Conservation (phyloP, 2,113 vertebrate species). For the Notothenia rossii region DNA sequence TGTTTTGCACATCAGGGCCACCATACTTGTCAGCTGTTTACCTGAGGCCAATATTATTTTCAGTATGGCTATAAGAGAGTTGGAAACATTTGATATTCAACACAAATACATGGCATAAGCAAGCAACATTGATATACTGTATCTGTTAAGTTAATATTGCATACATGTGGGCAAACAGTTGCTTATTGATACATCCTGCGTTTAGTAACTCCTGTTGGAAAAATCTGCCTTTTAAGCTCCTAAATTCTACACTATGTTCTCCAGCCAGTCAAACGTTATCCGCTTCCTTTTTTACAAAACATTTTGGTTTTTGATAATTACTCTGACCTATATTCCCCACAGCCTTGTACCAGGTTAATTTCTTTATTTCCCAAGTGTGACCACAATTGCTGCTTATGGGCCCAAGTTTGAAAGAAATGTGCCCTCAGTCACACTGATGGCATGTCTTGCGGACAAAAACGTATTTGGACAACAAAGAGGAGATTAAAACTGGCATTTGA, state of each 20-base stretch:
- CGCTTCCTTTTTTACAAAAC: background rate
- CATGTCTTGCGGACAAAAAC: slow-evolving; percentile 58
- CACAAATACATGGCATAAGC: background rate
- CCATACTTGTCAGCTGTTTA: background rate
- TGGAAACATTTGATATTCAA: background rate
- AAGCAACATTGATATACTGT: background rate
- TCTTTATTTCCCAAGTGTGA: slow-evolving; percentile 7
- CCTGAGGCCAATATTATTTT: background rate
- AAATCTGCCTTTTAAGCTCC: background rate
- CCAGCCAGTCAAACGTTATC: background rate
- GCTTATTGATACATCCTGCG: background rate
- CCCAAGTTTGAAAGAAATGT: slow-evolving; percentile 32
- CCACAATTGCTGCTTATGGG: background rate
- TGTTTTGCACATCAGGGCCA: too few relatives aligned
- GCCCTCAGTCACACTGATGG: slow-evolving; percentile 37
- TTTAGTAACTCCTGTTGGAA: background rate
- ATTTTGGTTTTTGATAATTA: slow-evolving; percentile 7
- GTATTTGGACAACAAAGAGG: slow-evolving; percentile 57
- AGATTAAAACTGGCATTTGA: slow-evolving; percentile 76
- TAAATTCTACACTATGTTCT: background rate
- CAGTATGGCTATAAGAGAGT: background rate
- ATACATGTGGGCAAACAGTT: background rate
- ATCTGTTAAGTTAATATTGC: too few relatives aligned
- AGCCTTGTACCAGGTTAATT: background rate
- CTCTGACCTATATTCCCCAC: slow-evolving; percentile 39